phyloP scores from a whole-genome alignment of 2,113 vertebrate species.

The Brienomyrus brachyistius region DNA sequence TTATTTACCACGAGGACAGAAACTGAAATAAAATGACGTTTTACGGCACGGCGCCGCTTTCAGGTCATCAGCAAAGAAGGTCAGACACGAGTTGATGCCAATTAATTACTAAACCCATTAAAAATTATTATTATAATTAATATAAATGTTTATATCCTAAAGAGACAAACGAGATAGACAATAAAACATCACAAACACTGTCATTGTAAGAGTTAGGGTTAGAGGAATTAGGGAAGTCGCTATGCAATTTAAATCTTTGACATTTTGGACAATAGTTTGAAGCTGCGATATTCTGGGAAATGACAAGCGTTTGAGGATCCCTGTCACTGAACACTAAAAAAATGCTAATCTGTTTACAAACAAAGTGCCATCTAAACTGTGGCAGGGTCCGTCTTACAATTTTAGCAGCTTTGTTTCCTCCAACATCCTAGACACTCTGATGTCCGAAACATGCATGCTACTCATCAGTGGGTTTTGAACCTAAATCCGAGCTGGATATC shows the following conservation, averaged over 20 bases:
- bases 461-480: background rate
- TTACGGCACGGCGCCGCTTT: background rate
- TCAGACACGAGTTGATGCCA: background rate
- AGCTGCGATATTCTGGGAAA: slow-evolving; percentile 2
- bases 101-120: background rate
- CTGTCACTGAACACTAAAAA: background rate
- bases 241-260: background rate
- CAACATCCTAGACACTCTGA: background rate
- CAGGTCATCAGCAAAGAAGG: background rate
- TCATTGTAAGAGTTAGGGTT: slow-evolving; percentile 40
- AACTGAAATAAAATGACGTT: background rate
- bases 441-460: background rate
- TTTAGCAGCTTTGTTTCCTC: background rate
- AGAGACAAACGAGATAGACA: background rate
- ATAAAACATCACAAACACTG: background rate
- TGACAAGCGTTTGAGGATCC: background rate
- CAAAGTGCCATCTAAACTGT: background rate
- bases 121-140: too few species aligned
- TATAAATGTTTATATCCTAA: background rate
- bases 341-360: background rate
- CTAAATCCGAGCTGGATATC: background rate
- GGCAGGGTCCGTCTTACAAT: background rate
- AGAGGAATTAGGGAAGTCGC: slow-evolving; percentile 48
- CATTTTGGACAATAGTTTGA: background rate
- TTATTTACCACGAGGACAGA: background rate